Evolutionary conservation across 2,888 invertebrate species (phyloP).

Genomic region (Dorcus hopei): DNA sequence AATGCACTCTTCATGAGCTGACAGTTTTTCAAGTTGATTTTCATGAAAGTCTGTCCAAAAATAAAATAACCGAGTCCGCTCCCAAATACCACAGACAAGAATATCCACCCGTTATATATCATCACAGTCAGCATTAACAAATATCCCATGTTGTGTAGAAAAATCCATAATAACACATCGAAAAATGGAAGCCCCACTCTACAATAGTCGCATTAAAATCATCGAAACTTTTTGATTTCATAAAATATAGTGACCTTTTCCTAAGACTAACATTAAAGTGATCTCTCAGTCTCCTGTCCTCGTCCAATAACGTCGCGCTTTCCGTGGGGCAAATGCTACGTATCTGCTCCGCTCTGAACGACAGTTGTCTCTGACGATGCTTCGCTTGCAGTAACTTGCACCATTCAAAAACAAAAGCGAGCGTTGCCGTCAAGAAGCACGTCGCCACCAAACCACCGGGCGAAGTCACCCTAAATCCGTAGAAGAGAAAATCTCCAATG

Average conservation of each 20-base stretch:
- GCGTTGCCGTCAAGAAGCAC: slow-evolving; percentile 57
- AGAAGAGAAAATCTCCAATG: slow-evolving; percentile 62
- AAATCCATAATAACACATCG: slow-evolving; percentile 43
- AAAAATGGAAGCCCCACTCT: slow-evolving; percentile 40
- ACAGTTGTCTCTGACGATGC: slow-evolving; percentile 45
- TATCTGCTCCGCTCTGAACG: slow-evolving; percentile 41
- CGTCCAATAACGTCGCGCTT: slow-evolving; percentile 47
- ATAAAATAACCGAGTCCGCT: slow-evolving; percentile 59
- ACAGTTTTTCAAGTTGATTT: slow-evolving; percentile 53
- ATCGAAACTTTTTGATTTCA: no score
- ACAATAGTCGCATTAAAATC: slow-evolving; percentile 22
- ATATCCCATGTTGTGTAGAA: slow-evolving; percentile 58
- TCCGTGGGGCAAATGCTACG: slow-evolving; percentile 46
- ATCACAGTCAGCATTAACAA: slow-evolving; percentile 72
- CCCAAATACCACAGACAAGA: slow-evolving; percentile 63
- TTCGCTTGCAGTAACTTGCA: slow-evolving; percentile 52
- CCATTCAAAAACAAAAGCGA: slow-evolving; percentile 63
- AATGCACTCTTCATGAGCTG: slow-evolving; percentile 48
- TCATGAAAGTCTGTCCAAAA: slow-evolving; percentile 54
- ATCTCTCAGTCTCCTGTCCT: slow-evolving; percentile 10
- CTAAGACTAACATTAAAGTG: background rate
- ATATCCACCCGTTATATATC: slow-evolving; percentile 68
- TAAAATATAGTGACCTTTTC: no score
- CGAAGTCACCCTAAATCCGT: slow-evolving; percentile 57
- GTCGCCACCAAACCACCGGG: slow-evolving; percentile 56